Evolutionary conservation across 2,113 vertebrate species (phyloP).

Genomic region (Gymnarchus niloticus): DNA sequence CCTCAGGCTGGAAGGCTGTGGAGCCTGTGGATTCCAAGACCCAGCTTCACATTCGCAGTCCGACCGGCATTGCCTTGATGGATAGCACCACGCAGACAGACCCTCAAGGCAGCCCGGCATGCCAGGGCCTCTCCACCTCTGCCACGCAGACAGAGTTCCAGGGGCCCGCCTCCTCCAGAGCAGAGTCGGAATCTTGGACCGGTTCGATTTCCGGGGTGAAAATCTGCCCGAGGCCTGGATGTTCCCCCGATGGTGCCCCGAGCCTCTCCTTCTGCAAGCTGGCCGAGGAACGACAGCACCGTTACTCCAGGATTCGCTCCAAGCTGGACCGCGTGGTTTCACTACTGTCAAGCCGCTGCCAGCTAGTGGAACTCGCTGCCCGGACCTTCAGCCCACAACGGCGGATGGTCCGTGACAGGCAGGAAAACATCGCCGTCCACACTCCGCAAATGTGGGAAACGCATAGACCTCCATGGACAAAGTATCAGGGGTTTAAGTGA

Average conservation of each 20-base stretch:
- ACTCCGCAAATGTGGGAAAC: background rate
- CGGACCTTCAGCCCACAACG: conserved; percentile 34
- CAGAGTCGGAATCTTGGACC: conserved; percentile 39
- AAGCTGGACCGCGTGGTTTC: conserved; percentile 83
- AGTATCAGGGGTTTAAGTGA: background rate
- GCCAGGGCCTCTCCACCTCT: background rate
- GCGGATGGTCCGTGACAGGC: conserved; percentile 43
- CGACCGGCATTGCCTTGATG: conserved; percentile 47
- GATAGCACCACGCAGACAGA: conserved; percentile 61
- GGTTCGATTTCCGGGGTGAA: conserved; percentile 39
- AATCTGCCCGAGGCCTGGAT: background rate
- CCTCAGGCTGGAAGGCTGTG: conserved; percentile 18
- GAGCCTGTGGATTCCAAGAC: background rate
- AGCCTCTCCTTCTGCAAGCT: conserved; percentile 71
- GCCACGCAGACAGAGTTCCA: background rate
- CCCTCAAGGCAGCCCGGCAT: background rate
- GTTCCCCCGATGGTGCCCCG: conserved; percentile 39
- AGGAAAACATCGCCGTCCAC: conserved; percentile 36
- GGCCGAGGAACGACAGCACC: conserved; percentile 74
- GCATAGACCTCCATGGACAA: background rate
- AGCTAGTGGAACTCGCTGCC: conserved; percentile 60
- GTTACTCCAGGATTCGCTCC: conserved; percentile 73
- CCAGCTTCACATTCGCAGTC: conserved; percentile 56
- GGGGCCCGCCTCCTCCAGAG: background rate
- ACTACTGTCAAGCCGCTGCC: conserved; percentile 66